phyloP scores from a whole-genome alignment of 2,888 invertebrate species.

The Ormia ochracea region DNA sequence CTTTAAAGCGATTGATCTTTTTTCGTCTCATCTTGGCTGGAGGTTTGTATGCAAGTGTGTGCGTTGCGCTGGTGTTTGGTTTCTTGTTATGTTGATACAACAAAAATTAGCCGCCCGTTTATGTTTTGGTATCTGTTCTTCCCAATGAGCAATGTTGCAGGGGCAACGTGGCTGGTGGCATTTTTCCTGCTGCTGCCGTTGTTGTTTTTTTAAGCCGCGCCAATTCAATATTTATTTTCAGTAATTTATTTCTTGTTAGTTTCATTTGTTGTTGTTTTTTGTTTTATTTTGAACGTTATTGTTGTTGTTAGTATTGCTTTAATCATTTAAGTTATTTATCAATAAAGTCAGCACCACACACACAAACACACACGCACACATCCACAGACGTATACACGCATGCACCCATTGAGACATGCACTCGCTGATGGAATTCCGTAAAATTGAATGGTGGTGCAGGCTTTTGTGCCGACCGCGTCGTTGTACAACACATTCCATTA shows the following conservation, averaged over 20 bases:
- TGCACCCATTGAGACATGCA: neutral
- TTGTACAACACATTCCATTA: slow-evolving; percentile 9
- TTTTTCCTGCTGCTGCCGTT: slow-evolving; percentile 12
- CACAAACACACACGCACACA: neutral
- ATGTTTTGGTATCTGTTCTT: slow-evolving; percentile 17
- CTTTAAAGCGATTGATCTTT: slow-evolving; percentile 55
- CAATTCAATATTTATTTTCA: slow-evolving; percentile 47
- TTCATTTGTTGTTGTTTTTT: no score
- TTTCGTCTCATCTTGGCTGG: slow-evolving; percentile 3
- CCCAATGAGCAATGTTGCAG: neutral
- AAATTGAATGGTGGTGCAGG: slow-evolving; percentile 33
- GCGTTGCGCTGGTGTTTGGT: slow-evolving; percentile 15
- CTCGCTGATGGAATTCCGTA: no score
- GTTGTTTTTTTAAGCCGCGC: neutral
- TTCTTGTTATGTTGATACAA: slow-evolving; percentile 39
- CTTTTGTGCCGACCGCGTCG: slow-evolving; percentile 12
- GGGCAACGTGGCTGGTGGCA: slow-evolving; percentile 37
- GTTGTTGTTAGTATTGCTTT: slow-evolving; percentile 3
- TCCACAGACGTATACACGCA: neutral
- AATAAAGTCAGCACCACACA: slow-evolving; percentile 22
- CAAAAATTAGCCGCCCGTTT: slow-evolving; percentile 52
- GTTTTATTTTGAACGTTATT: no score
- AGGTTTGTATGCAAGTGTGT: slow-evolving; percentile 12
- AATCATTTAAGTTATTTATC: slow-evolving; percentile 55
- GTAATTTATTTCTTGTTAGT: slow-evolving; percentile 16